Base-by-base conservation (phyloP, 2,888 invertebrate genomes). In the Lithophane ornitopus region DNA sequence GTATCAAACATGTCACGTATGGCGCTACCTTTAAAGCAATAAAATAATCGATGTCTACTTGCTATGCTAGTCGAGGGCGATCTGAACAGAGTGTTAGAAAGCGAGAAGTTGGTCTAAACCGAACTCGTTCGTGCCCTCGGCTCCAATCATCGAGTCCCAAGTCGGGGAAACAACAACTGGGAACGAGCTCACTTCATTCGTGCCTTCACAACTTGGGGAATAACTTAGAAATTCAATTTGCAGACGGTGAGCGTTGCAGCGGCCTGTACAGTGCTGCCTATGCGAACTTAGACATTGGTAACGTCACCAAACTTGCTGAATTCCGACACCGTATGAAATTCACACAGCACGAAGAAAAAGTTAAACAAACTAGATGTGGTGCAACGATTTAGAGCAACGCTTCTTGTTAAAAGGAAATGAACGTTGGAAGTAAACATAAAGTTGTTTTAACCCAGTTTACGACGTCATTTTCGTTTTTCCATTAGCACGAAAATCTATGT, bases 221-320 rank as follows among this genome's bases (percentile, higher is more conserved):
- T 94, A 95, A 95, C 95, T 95, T 95, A 90, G 94, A 91, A 95
- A 95, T 95, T 95, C 93, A 95, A 95, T 95, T 95, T 94, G 90
- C 92, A 92, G 91, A 89, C 91, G 90, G 91, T 90, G 92, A 92
- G 89, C 90, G 89, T 85, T 90, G 90, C 92, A 90, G 89, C 88
- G 89, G 87, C 85, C 87, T 90, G 89, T 88, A 88, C 82, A 78
- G 79, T 87, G 82, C 88, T 82, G 87, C 82, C 84, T 87, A 87
- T 89, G 87, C 84, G 74, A 92, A 92, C 91, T 92, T 90, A 90
- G 89, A 90, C 89, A 90, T 89, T 91, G 90, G 90, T 90, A 85
- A 91, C 89, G 85, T 89, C 89, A 89, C 89, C 76, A 81, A 82
- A 83, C 87, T 85, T 78, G 81, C 74, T 58, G 68, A 81, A 87